Base-by-base conservation (phyloP, 2,113 vertebrate genomes). In the Pristiophorus japonicus region DNA sequence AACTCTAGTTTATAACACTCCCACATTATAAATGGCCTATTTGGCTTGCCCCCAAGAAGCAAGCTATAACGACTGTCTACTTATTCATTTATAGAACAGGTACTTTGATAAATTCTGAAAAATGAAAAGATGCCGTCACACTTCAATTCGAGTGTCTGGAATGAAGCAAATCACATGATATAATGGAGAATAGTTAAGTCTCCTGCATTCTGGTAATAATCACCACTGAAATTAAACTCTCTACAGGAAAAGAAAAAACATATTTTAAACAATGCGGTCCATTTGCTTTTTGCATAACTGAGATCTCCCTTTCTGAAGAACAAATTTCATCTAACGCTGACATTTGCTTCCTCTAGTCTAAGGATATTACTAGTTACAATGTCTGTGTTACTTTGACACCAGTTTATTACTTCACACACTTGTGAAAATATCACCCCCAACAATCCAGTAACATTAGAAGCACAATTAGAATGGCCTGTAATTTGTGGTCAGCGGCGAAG, bases 21-120 rank as follows among this genome's bases (percentile, higher is more conserved):
- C 91, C 91, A 93, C 59, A 42, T 93, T 93, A 66, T 66, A 93
- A 87, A 93, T 93, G 62, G 91, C 20, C 91, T 93, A 38, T n/a
- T 66, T 93, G 20, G 62, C 91, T 65, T n/a, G n/a, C 63, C 66
- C 63, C 62, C 91, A 93, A 66, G 16, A 93, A 93, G 62, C 62
- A 92, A 12, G 63, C 66, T 66, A 34, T 93, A 65, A 93, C 38
- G n/a, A 93, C 62, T 93, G n/a, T 93, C 59, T 65, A 93, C 63
- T 47, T 70, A 24, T 66, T 42, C 62, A 67, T 70, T 94, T 94
- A 67, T 30, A 94, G 22, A 67, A 94, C 63, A 67, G 92, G 63
- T 70, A 27, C 70, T 67, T 70, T 70, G 63, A 94, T 94, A 94
- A 94, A 94, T 94, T 38, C 63, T 42, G 20, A 27, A 45, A 22